Base-by-base conservation (phyloP, 23 tunicate genomes). In the Styela plicata region DNA sequence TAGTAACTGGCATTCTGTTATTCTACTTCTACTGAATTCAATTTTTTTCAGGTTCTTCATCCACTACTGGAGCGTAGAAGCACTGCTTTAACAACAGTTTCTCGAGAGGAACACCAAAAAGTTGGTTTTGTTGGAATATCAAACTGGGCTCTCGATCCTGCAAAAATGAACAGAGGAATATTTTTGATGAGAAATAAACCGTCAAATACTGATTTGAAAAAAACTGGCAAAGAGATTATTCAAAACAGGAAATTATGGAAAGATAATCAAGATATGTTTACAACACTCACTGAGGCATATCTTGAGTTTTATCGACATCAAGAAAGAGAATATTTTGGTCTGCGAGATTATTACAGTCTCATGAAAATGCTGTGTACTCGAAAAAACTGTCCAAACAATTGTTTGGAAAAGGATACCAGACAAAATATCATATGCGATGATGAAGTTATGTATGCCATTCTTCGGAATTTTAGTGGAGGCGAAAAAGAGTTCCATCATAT, bases 81-180 rank as follows among this genome's bases (percentile, higher is more conserved):
- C 17, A 52, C 76, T 33, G 70, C 30, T 52, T 30, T 32, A 0
- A 28, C 79, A 21, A 63, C 35, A 44, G 65, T 57, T 35, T 52
- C 52, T 21, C 74, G 27, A 37, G 74, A n/a, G 3, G 63, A 66
- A 0, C 26, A 26, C 0, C 61, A 81, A 32, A 91, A 82, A 86
- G 97, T 91, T 29, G 97, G 97, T 33, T 91, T 91, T 83, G 97
- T 91, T 10, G 97, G 97, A 36, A 91, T 91, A 13, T 91, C 97
- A 69, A 91, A 91, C 87, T 91, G 97, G 97, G 90, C 97, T 0
- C 69, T 91, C 36, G 97, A 91, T 62, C 97, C 97, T 29, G 97
- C 97, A 5, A 91, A 91, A 70, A 91, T 91, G 97, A 91, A 91
- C 63, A 67, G 97, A 64, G 97, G 97, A 2, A 91, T 91, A 10